Evolutionary conservation across 2,888 invertebrate genomes (phyloP).

Genomic region (Brachylomia viminalis): DNA sequence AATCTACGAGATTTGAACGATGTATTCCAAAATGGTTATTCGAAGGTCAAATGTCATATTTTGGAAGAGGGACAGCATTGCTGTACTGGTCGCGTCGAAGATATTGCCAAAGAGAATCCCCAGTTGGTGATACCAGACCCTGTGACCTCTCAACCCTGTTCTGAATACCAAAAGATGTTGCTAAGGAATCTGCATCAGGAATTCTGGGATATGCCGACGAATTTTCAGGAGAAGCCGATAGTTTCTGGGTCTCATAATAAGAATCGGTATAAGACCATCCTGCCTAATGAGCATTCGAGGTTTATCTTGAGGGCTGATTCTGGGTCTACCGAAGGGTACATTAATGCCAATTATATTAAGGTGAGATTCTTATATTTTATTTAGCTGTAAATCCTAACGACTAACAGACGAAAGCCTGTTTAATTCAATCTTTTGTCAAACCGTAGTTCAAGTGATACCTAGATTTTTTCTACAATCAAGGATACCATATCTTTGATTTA

Average conservation of each 20-base stretch:
- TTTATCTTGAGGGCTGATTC: constrained; percentile 92
- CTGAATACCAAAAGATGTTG: constrained; percentile 91
- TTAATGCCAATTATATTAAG: constrained; percentile 98
- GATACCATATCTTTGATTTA: not conserved
- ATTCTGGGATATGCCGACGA: constrained; percentile 98
- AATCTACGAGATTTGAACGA: constrained; percentile 91
- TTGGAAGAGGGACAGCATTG: constrained; percentile 80
- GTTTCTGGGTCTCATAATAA: constrained; percentile 97
- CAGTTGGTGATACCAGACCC: constrained; percentile 84
- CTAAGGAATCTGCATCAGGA: constrained; percentile 94
- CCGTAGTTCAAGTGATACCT: not conserved
- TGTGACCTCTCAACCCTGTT: constrained; percentile 85
- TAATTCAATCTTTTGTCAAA: not conserved
- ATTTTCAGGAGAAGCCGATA: constrained; percentile 97
- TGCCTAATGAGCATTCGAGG: constrained; percentile 97
- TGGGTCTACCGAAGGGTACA: constrained; percentile 93
- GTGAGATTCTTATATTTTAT: constrained; percentile 85
- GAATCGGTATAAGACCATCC: constrained; percentile 97
- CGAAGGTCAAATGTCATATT: constrained; percentile 83
- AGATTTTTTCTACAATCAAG: not conserved
- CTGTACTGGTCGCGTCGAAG: constrained; percentile 80
- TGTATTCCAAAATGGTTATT: constrained; percentile 90
- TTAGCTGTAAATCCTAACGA: too few species aligned
- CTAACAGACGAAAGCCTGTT: not conserved
- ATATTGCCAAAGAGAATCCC: constrained; percentile 79